Percentiles rank a stretch among this genome's conserved stretches.
Evolutionary conservation across 1,140 invertebrate genomes (phyloP).

Genomic region (Calosoma granatense): DNA sequence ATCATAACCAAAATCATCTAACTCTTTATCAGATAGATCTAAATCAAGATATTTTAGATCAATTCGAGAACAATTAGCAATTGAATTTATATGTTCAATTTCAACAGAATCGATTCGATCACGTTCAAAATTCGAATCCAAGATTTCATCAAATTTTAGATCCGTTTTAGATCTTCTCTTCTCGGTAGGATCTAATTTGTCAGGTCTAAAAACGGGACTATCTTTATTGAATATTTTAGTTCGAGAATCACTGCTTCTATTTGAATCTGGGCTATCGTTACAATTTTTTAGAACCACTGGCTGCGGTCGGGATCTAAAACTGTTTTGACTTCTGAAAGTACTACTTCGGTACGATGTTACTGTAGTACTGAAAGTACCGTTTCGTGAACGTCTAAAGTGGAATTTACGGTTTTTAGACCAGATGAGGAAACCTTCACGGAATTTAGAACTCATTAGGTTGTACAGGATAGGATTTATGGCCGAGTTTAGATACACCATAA

Average conservation of each 20-base stretch:
- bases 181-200: too few species aligned
- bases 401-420: constrained; percentile 42
- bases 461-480: constrained; percentile 76
- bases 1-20: too few species aligned
- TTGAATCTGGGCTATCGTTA: constrained; percentile 25
- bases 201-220: too few species aligned
- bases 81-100: not conserved
- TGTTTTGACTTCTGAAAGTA: constrained; percentile 30
- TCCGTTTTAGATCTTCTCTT: too few species aligned
- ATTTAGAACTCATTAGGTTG: constrained; percentile 78
- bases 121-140: not conserved
- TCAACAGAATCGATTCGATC: not conserved
- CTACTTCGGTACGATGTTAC: constrained; percentile 39
- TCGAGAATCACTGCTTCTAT: constrained; percentile 23
- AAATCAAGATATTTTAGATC: too few species aligned
- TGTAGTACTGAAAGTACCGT: constrained; percentile 40
- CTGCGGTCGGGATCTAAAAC: constrained; percentile 26
- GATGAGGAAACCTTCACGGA: constrained; percentile 63
- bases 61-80: too few species aligned
- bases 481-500: constrained; percentile 80
- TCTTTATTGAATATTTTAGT: constrained; percentile 18
- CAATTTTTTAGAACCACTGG: constrained; percentile 26
- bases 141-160: too few species aligned
- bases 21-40: too few species aligned
- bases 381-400: constrained; percentile 23